Percentiles rank a stretch among this genome's conserved stretches.
These are phyloP conservation scores for Lepidochrysops patricia DNA, from an alignment of 2,888 invertebrate genomes.

Conservation along the genomic window DNA sequence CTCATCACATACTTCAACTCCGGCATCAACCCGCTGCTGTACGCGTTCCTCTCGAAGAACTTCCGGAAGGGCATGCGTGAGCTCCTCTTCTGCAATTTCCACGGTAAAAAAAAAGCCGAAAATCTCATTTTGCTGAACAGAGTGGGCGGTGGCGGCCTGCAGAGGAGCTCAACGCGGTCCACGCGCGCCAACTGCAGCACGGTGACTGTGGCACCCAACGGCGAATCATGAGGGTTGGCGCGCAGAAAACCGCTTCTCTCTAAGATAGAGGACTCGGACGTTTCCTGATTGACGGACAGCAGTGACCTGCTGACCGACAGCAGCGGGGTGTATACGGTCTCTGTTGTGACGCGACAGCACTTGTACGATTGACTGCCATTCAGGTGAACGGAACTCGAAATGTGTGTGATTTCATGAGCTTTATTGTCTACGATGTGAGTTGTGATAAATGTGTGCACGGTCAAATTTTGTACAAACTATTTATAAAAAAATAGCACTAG, in stretches of 20 bases:
- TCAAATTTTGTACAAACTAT: neutral
- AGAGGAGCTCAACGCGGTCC: constrained; percentile 67
- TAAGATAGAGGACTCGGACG: constrained; percentile 55
- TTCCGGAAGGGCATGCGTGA: constrained; percentile 91
- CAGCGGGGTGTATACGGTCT: constrained; percentile 57
- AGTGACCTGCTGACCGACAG: constrained; percentile 66
- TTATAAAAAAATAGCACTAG: neutral
- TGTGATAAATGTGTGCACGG: neutral
- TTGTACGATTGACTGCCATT: constrained; percentile 26
- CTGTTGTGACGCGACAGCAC: constrained; percentile 55
- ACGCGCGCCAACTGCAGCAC: constrained; percentile 73
- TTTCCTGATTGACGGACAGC: constrained; percentile 71
- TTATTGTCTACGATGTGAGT: constrained; percentile 28
- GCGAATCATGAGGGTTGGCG: constrained; percentile 64
- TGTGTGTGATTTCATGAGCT: constrained; percentile 46
- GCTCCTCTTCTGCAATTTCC: constrained; percentile 77
- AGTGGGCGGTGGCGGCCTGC: constrained; percentile 53
- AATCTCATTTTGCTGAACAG: constrained; percentile 61
- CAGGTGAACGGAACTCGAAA: constrained; percentile 8
- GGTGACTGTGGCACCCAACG: constrained; percentile 66
- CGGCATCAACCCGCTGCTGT: constrained; percentile 91
- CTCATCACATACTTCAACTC: constrained; percentile 92
- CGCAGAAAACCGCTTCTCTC: constrained; percentile 53
- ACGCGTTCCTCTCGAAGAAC: constrained; percentile 88
- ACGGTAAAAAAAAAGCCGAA: constrained; percentile 53